Base-by-base conservation (phyloP, 2,113 vertebrate genomes). In the Trematomus loennbergii region DNA sequence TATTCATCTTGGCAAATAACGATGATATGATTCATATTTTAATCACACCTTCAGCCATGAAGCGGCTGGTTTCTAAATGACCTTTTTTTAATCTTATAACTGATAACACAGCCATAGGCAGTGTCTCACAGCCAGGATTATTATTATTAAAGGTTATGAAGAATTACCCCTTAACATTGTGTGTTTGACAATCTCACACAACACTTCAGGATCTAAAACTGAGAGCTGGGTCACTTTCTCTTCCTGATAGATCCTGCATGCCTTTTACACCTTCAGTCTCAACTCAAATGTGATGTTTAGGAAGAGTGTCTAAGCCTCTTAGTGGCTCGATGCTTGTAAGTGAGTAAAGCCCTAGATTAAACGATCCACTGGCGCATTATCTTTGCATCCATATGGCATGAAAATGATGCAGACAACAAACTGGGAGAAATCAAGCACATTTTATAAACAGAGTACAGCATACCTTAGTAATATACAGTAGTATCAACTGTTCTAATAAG, bases 311-410 rank as follows among this genome's bases (percentile, higher is more conserved):
- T 87, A 87, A 86, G 87, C 86, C 68, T 91, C 82, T 89, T 80
- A 78, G 82, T 82, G 66, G 29, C 69, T 90, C 64, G 73, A 49
- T 78, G 78, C 78, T 85, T 79, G 71, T 82, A 78, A 83, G 65
- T 81, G 72, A 89, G 75, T 74, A 80, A 87, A 89, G 75, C 83
- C 52, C 57, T 33, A 76, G 78, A 88, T 86, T 80, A 85, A 88
- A 87, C 72, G 52, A 91, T 80, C 73, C 67, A 82, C 55, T 75
- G 79, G 67, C 50, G 67, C 78, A 75, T 72, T 81, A 80, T 77
- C 78, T 78, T 75, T 61, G 33, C 76, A 85, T 83, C 69, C 69
- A 79, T 79, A 82, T 84, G 79, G 77, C 52, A 49, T 69, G 54
- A 64, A 66, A 69, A 83, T 53, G 49, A 85, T 74, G 9, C 62